Evolutionary conservation across 2,888 invertebrate species (phyloP), one percentile per base, ranked within the genome.

Genomic region (Drosophila lutescens): DNA sequence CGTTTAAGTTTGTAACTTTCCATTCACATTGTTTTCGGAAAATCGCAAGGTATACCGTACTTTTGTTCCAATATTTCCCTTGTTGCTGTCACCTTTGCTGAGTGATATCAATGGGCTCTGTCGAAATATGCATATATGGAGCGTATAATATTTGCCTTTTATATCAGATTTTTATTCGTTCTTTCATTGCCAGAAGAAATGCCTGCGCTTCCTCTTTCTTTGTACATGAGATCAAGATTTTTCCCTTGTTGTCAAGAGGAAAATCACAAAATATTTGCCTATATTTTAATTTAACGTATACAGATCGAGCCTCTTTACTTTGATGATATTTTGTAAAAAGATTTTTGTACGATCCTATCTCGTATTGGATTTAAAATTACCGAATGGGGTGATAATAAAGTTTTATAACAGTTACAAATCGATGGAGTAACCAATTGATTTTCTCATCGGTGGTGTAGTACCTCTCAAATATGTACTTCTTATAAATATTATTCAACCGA

Each of bases 171-270:
- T 20, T 67, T 54, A 32, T 38, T 26, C 17, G 15, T n/a, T 38
- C 10, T 56, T 55, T 55, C 32, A 40, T 38, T 55, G 46, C 40
- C 44, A 32, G 38, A 23, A 5, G 30, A 9, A 46, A 20, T 44
- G 32, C 46, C 40, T 34, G 26, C 4, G 38, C 69, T 68, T 68
- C 69, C 68, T 34, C 55, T 12, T 56, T 26, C 65, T 66, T 66
- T 66, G 65, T 66, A 44, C 32, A n/a, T 53, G 36, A 2, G n/a
- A 30, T 38, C 8, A 47, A 47, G 40, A 47, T 13, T 47, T 23
- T 38, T 61, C 32, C 32, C 55, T 34, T 66, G 65, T 68, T 9
- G 46, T 3, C 32, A 68, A 15, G 32, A 23, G 17, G 36, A 46
- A 54, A 32, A 56, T 38, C 2, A 5, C 1, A 23, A 13, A 17